Conservation (phyloP, 1,140 invertebrate genomes). For the Drosophila parvula region DNA sequence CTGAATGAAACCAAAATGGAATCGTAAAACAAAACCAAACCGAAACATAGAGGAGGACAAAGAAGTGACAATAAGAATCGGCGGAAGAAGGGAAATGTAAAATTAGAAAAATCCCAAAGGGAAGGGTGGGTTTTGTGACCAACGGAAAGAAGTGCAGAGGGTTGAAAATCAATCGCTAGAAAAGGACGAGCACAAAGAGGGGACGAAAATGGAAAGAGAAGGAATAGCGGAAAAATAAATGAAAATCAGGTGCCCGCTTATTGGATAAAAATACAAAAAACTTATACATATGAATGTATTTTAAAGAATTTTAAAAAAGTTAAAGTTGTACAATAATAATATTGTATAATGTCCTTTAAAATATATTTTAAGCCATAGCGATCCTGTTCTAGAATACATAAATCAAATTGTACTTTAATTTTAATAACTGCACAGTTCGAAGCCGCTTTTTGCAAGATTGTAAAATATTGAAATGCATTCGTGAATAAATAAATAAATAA, state of each 20-base stretch:
- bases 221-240: constrained; percentile 8
- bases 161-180: neutral
- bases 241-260: constrained; percentile 54
- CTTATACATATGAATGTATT: neutral
- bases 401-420: neutral
- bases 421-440: neutral
- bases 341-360: neutral
- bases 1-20: constrained; percentile 19
- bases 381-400: neutral
- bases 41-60: neutral
- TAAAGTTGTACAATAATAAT: neutral
- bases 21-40: neutral
- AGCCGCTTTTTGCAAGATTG: too few species aligned
- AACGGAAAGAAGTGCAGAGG: constrained; percentile 10
- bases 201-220: constrained; percentile 10
- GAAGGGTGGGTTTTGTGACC: constrained; percentile 25
- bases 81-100: constrained; percentile 1
- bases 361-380: neutral
- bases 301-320: neutral
- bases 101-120: constrained; percentile 20
- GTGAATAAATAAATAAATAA: too few species aligned
- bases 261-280: constrained; percentile 3
- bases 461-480: too few species aligned
- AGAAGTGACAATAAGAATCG: constrained; percentile 35
- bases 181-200: constrained; percentile 21